phyloP scores from a whole-genome alignment of 1,140 invertebrate genomes.

The Papilio helenus region DNA sequence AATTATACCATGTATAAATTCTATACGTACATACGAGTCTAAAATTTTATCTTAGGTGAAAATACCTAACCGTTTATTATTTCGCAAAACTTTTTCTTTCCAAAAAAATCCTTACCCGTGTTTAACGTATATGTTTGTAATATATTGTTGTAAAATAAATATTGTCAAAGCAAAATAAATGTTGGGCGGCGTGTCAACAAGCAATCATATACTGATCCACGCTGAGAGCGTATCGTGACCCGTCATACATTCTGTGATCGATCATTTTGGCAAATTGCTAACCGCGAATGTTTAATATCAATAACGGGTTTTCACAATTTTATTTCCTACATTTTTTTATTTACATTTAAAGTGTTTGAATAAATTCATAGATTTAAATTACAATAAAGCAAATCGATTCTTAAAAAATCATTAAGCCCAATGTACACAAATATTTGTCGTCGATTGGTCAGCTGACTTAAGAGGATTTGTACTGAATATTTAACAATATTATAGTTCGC shows the following conservation, averaged over 20 bases:
- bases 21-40: no score
- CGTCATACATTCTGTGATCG: not conserved
- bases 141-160: constrained; percentile 10
- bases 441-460: no score
- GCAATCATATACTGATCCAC: constrained; percentile 2
- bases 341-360: no score
- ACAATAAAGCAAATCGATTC: no score
- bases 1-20: no score
- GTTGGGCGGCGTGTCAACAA: constrained; percentile 1
- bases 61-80: no score
- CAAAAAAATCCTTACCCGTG: not conserved
- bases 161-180: not conserved
- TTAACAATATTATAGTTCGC: no score
- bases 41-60: no score
- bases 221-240: constrained; percentile 3
- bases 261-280: constrained; percentile 16
- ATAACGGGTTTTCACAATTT: not conserved
- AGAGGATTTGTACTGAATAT: no score
- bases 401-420: no score
- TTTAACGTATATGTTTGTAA: not conserved
- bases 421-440: no score
- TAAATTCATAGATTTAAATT: no score
- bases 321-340: not conserved
- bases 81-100: not conserved
- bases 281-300: constrained; percentile 3